A percentile compares a stretch with the other conserved stretches of the same genome.
phyloP scores from a whole-genome alignment of 2,113 vertebrate species.

The Epinephelus cyanopodus region DNA sequence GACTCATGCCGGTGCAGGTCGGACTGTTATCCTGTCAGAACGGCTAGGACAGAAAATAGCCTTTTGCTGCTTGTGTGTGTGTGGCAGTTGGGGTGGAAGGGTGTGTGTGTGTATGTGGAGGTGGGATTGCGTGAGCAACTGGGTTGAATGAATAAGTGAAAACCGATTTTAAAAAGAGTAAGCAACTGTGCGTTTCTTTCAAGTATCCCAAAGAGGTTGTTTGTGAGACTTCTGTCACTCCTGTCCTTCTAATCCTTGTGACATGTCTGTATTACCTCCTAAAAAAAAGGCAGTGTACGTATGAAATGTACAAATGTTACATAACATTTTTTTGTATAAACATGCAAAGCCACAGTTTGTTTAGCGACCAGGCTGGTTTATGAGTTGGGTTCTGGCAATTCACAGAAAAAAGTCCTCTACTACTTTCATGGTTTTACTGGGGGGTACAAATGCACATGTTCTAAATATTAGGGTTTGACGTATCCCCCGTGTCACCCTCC shows the following conservation, averaged over 20 bases:
- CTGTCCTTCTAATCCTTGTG: neutral
- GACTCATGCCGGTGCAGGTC: constrained; percentile 76
- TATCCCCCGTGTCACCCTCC: no score
- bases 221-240: neutral
- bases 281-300: neutral
- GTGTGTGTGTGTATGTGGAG: neutral
- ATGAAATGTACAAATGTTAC: no score
- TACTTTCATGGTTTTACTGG: no score
- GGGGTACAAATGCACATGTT: no score
- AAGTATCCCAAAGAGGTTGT: neutral
- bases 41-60: constrained; percentile 35
- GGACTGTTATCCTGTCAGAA: constrained; percentile 48
- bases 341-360: no score
- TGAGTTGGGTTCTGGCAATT: no score
- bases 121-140: constrained; percentile 22
- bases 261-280: constrained; percentile 14
- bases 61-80: constrained; percentile 6
- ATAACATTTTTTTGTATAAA: no score
- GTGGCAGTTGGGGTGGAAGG: neutral
- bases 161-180: constrained; percentile 23
- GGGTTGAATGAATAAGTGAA: constrained; percentile 35
- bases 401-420: no score
- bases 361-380: no score
- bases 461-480: no score
- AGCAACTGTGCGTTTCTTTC: constrained; percentile 11